phyloP scores from a whole-genome alignment of 2,797 vertebrate genomes.

The Columba guinea region DNA sequence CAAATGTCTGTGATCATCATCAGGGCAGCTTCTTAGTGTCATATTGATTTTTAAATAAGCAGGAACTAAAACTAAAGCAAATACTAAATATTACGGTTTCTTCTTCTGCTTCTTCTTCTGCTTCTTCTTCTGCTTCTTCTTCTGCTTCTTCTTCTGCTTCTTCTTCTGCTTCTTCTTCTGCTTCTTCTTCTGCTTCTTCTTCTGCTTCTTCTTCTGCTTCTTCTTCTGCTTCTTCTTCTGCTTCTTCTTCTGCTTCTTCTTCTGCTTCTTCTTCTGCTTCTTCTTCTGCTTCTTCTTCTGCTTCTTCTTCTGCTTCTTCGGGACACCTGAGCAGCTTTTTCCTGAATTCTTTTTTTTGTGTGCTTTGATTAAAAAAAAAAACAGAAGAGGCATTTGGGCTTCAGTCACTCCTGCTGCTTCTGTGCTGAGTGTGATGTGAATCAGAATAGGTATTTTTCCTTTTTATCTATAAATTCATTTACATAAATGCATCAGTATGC shows the following conservation, averaged over 20 bases:
- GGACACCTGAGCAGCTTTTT: neutral
- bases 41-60: neutral
- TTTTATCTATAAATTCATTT: slow-evolving; percentile 35
- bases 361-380: neutral
- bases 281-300: too few species aligned
- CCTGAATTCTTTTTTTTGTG: neutral
- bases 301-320: too few species aligned
- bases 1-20: neutral
- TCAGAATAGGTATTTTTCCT: slow-evolving; percentile 44
- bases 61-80: neutral
- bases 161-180: too few species aligned
- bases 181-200: too few species aligned
- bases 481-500: slow-evolving; percentile 5
- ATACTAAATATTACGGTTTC: neutral
- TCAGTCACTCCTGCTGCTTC: neutral
- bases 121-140: too few species aligned
- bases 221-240: too few species aligned
- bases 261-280: too few species aligned
- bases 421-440: slow-evolving; percentile 27
- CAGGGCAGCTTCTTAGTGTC: neutral
- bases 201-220: too few species aligned
- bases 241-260: too few species aligned
- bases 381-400: neutral
- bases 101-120: too few species aligned
- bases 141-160: too few species aligned